Evolutionary conservation across 2,888 invertebrate species (phyloP).

Genomic region (Drepana falcataria): DNA sequence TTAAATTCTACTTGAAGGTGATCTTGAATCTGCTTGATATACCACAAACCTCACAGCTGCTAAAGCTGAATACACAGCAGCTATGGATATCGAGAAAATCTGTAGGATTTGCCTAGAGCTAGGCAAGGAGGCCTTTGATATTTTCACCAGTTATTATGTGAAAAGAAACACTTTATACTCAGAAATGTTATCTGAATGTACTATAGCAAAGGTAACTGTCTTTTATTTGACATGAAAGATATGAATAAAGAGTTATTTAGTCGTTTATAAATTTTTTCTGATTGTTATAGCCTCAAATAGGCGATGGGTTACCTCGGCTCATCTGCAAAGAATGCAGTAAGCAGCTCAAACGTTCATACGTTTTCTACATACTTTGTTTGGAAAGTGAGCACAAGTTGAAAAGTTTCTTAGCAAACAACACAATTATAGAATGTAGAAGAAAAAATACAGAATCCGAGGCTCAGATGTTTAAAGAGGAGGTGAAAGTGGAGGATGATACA

Average conservation of each 20-base stretch:
- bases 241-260: too few relatives aligned
- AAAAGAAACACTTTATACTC: constrained; percentile 54
- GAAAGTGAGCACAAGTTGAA: constrained; percentile 51
- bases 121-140: constrained; percentile 50
- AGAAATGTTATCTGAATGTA: constrained; percentile 59
- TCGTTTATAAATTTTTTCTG: constrained; percentile 10
- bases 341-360: constrained; percentile 52
- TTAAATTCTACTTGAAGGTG: too few relatives aligned
- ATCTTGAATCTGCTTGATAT: too few relatives aligned
- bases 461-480: constrained; percentile 10
- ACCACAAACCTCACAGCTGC: too few relatives aligned
- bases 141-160: constrained; percentile 51
- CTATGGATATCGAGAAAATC: constrained; percentile 52
- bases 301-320: constrained; percentile 55
- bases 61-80: too few relatives aligned
- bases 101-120: constrained; percentile 60
- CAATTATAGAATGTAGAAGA: neutral
- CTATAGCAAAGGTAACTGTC: constrained; percentile 52
- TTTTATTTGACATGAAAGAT: too few relatives aligned
- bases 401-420: constrained; percentile 24
- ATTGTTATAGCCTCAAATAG: constrained; percentile 43
- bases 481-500: constrained; percentile 2
- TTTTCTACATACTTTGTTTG: constrained; percentile 57
- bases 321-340: constrained; percentile 64
- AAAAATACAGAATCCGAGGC: constrained; percentile 9